A percentile compares a stretch with the other conserved stretches of the same genome.
Evolutionary conservation across 2,888 invertebrate species (phyloP).

Genomic region (Eristalinus aeneus): DNA sequence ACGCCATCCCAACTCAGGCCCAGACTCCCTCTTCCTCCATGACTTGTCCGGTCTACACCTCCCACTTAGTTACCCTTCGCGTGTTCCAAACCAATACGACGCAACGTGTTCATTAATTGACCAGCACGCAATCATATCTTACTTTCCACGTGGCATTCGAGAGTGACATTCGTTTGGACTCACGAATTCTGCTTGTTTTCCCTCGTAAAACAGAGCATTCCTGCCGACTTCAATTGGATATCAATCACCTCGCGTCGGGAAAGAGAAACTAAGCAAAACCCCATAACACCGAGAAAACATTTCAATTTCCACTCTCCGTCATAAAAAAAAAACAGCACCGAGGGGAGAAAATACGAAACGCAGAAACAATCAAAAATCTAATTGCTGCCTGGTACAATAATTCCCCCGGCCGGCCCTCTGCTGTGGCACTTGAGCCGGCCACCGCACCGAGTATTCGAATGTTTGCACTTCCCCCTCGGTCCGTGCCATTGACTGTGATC

Average conservation of each 20-base stretch:
- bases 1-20: too few species aligned
- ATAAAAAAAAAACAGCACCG: not conserved
- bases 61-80: too few species aligned
- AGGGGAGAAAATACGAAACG: not conserved
- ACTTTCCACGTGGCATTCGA: too few species aligned
- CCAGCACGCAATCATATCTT: too few species aligned
- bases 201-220: not conserved
- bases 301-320: not conserved
- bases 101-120: too few species aligned
- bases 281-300: not conserved
- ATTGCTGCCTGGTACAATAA: constrained; percentile 8
- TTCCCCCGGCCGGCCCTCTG: not conserved
- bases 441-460: not conserved
- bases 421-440: too few species aligned
- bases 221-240: not conserved
- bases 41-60: too few species aligned
- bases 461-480: not conserved
- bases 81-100: too few species aligned
- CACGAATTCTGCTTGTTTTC: not conserved
- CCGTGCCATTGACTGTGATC: not conserved
- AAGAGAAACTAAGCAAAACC: too few species aligned
- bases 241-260: not conserved
- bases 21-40: too few species aligned
- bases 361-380: constrained; percentile 12
- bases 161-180: too few species aligned